These are phyloP conservation scores for Onychorhynchus coronatus DNA, from an alignment of 2,113 vertebrate genomes.

Conservation along the genomic window DNA sequence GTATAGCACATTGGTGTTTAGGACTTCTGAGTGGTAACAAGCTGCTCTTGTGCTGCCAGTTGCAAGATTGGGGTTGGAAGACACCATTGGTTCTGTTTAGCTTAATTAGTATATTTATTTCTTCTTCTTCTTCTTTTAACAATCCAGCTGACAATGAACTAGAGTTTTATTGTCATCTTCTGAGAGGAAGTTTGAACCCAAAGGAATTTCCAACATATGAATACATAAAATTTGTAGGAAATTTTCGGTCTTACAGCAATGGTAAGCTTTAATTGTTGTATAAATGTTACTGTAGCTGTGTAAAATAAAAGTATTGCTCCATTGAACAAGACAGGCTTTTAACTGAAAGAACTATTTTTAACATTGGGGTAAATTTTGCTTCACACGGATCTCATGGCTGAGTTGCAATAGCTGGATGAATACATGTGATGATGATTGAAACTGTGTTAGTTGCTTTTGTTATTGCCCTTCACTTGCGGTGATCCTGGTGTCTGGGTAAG, in stretches of 20 bases:
- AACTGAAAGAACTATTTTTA: slow-evolving; percentile 17
- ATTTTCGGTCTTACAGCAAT: slow-evolving; percentile 82
- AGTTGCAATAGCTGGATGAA: background rate
- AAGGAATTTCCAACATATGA: slow-evolving; percentile 86
- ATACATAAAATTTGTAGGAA: slow-evolving; percentile 86
- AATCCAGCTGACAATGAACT: slow-evolving; percentile 80
- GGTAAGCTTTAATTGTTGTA: slow-evolving; percentile 75
- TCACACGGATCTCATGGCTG: background rate
- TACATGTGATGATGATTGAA: background rate
- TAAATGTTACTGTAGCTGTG: slow-evolving; percentile 51
- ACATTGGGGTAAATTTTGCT: background rate
- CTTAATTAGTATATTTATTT: slow-evolving; percentile 54
- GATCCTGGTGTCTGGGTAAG: background rate
- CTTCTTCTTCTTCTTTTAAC: slow-evolving; percentile 61
- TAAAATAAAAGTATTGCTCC: slow-evolving; percentile 33
- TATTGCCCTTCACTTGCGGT: background rate
- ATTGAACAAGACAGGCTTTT: slow-evolving; percentile 15
- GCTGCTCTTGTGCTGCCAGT: background rate
- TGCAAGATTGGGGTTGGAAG: slow-evolving; percentile 27
- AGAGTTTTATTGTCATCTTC: slow-evolving; percentile 86
- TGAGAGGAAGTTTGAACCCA: slow-evolving; percentile 83
- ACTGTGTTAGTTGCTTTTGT: background rate
- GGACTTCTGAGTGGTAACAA: background rate
- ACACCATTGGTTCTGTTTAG: slow-evolving; percentile 21
- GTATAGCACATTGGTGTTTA: background rate